Base-by-base conservation (phyloP, 1,140 invertebrate species). In the Brachionus calyciflorus region DNA sequence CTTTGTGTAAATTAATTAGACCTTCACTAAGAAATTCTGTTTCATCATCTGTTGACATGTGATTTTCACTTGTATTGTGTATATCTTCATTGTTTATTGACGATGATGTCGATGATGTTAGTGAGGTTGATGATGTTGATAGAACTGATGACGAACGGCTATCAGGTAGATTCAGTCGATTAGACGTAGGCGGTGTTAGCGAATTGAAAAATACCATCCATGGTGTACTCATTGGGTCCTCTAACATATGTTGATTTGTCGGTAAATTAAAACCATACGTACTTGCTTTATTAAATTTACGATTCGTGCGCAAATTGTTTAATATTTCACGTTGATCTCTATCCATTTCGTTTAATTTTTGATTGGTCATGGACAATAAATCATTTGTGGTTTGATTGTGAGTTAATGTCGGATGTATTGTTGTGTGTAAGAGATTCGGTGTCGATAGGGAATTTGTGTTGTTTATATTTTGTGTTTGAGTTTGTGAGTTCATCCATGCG, bases 171-270 rank as follows among this genome's bases (percentile, higher is more conserved):
- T 12, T 37, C 3, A 10, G 3, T 26, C 40, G 7, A 37, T 26
- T 65, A 14, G 12, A 6, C 9, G 3, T 21, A 12, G 17, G n/a
- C 9, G 30, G 7, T n/a, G 3, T 21, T 24, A 40, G n/a, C 9
- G 30, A 4, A 21, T 37, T 21, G 5, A 44, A 26, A 14, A 2
- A 26, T 1, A 21, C 24, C 69, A 73, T 73, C 69, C 69, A 73
- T 19, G 69, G 69, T 40, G 69, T 73, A 33, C 69, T 73, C 69
- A 73, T 73, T n/a, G 69, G 46, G 14, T 73, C 69, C 6, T 73
- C 44, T n/a, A 73, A 33, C 46, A 73, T 73, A 28, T 73, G 69
- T 33, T 53, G 69, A 26, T 73, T 73, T 6, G 2, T 41, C 21
- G 69, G 69, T 19, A 73, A 51, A 26, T 73, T 73, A 24, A 73